A percentile compares a stretch with the other conserved stretches of the same genome.
Evolutionary conservation across 1,140 invertebrate genomes (phyloP).

Genomic region (Nymphalis io): DNA sequence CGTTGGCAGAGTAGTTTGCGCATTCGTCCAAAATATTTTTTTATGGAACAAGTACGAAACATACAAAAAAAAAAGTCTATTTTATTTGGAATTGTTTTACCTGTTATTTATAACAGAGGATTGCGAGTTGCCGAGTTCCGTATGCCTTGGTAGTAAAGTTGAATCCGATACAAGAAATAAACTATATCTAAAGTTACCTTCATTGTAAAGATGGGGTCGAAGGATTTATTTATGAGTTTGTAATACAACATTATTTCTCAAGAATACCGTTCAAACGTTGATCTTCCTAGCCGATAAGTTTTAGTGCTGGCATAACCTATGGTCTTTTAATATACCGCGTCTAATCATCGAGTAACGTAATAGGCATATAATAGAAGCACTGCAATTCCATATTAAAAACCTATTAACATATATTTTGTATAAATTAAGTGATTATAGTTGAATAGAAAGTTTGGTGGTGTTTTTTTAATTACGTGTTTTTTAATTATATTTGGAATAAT

Average conservation of each 20-base stretch:
- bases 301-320: slow-evolving; percentile 53
- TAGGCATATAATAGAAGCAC: slow-evolving; percentile 27
- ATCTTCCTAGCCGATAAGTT: slow-evolving; percentile 43
- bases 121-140: not conserved
- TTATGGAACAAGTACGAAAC: not conserved
- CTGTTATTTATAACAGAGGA: not conserved
- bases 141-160: not conserved
- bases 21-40: not conserved
- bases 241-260: slow-evolving; percentile 48
- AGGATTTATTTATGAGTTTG: slow-evolving; percentile 43
- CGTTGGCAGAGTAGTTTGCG: too few relatives aligned
- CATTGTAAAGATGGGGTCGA: slow-evolving; percentile 26
- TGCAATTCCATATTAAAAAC: slow-evolving; percentile 16
- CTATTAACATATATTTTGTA: slow-evolving; percentile 34
- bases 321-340: slow-evolving; percentile 48
- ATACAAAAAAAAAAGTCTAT: not conserved
- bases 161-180: slow-evolving; percentile 19
- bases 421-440: not conserved
- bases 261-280: slow-evolving; percentile 42
- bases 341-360: slow-evolving; percentile 41
- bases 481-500: too few relatives aligned
- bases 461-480: too few relatives aligned
- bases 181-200: slow-evolving; percentile 32
- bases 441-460: not conserved
- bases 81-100: not conserved